These are phyloP conservation scores for Lepetodrilus schrolli DNA, from an alignment of 2,888 invertebrate genomes.

Conservation along the genomic window DNA sequence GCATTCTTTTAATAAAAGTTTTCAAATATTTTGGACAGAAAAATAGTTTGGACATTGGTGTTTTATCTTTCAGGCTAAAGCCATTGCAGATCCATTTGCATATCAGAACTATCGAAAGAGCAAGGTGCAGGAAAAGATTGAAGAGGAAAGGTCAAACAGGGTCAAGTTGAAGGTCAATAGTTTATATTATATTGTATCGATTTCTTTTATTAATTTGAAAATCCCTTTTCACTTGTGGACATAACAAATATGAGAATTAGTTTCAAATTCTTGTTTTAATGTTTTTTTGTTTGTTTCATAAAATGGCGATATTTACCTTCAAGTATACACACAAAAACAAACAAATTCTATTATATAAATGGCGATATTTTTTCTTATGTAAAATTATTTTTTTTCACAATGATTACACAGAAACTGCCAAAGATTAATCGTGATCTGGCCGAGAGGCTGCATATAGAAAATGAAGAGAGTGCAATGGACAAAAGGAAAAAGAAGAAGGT, in stretches of 20 bases:
- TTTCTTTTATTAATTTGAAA: too few species aligned
- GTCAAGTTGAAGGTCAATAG: slow-evolving; percentile 59
- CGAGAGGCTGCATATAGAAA: slow-evolving; percentile 85
- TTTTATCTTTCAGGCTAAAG: slow-evolving; percentile 80
- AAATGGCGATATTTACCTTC: too few species aligned
- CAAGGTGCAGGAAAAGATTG: slow-evolving; percentile 91
- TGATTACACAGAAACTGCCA: slow-evolving; percentile 82
- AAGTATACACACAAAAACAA: too few species aligned
- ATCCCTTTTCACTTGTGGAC: too few species aligned
- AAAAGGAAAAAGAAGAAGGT: slow-evolving; percentile 40
- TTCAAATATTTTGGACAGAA: background rate
- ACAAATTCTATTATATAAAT: too few species aligned
- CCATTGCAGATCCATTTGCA: slow-evolving; percentile 92
- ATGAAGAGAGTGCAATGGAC: slow-evolving; percentile 63
- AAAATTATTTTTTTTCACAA: too few species aligned
- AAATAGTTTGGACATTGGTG: background rate
- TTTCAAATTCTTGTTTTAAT: too few species aligned
- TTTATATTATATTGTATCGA: too few species aligned
- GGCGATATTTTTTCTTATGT: too few species aligned
- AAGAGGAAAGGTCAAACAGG: slow-evolving; percentile 85
- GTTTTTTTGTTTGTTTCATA: too few species aligned
- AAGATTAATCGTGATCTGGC: slow-evolving; percentile 93
- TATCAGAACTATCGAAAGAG: slow-evolving; percentile 88
- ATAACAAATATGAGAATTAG: too few species aligned
- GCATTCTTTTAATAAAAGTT: too few species aligned